Conservation (phyloP, 2,888 invertebrate species). For the Drosophila prostipennis region DNA sequence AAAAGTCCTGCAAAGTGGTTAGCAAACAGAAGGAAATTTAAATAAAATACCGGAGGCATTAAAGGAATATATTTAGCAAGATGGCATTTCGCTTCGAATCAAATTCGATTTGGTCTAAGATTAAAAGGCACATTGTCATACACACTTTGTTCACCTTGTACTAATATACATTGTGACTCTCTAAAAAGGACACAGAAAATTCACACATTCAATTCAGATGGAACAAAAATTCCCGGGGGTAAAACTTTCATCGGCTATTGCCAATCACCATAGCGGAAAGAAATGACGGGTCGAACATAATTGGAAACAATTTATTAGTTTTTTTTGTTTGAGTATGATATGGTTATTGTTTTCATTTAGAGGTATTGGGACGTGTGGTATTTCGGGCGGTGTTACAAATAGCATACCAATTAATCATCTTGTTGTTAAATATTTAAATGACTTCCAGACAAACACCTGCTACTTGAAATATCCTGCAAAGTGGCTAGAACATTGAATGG, state of each 20-base stretch:
- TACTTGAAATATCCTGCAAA: not conserved
- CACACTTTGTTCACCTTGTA: no score
- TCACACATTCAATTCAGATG: no score
- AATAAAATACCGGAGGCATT: not conserved
- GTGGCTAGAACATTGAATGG: not conserved
- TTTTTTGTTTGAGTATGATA: no score
- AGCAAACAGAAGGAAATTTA: not conserved
- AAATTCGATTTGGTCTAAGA: not conserved
- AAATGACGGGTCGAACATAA: no score
- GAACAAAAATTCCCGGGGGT: no score
- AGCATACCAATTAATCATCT: not conserved
- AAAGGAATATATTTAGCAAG: not conserved
- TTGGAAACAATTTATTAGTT: no score
- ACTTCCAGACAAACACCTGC: not conserved
- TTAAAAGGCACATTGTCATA: not conserved
- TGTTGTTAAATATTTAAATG: not conserved
- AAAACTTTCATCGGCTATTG: no score
- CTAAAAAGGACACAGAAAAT: no score
- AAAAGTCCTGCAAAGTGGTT: conserved; percentile 1
- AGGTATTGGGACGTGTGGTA: no score
- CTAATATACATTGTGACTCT: not conserved
- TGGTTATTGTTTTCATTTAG: no score
- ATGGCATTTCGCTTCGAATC: not conserved
- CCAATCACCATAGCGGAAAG: no score
- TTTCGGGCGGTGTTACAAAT: no score